Base-by-base conservation (phyloP, 2,888 invertebrate species). In the Hoplodrina ambigua region DNA sequence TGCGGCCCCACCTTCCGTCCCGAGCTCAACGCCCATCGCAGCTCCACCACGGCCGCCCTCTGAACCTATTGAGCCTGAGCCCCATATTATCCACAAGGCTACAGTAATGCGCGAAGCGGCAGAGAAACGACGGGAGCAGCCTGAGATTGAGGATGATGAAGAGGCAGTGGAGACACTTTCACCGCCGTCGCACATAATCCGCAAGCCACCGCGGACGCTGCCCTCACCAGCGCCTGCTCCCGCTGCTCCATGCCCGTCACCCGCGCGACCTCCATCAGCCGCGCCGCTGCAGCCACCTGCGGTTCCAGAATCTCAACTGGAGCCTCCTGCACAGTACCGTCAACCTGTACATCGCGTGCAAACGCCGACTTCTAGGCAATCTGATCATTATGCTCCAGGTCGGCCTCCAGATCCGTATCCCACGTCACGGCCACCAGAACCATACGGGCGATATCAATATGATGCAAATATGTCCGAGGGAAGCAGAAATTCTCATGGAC, bases 31-130 rank as follows among this genome's bases (percentile, higher is more conserved):
- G 60, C 86, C 91, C 13, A 83, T 88, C 37, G 83, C 87, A 72
- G 79, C 93, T 6, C 95, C 96, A 37, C 95, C 96, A 10, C 93
- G 96, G 10, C 96, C 96, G 7, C 94, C 94, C 1, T 94, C 96
- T 1, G 94, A 96, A 77, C 95, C 96, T 11, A 84, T 96, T 54
- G 96, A 96, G 85, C 96, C 96, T 4, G 96, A 96, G 81, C 94
- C 96, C 20, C 96, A 96, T 78, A 95, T 96, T 69, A 96, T 96
- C 56, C 96, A 96, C 80, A 96, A 96, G 83, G 96, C 96, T 44
- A 96, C 96, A 6, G 96, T 96, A 17, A 96, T 96, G 96, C 93
- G 96, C 13, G 96, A 96, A 80, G 96, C 96, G 52, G 95, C 94
- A 33, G 95, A 95, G 80, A 95, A 95, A 80, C 90, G 96, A 41